Evolutionary conservation across 2,113 vertebrate genomes (phyloP).

Genomic region (Heterochromis multidens): DNA sequence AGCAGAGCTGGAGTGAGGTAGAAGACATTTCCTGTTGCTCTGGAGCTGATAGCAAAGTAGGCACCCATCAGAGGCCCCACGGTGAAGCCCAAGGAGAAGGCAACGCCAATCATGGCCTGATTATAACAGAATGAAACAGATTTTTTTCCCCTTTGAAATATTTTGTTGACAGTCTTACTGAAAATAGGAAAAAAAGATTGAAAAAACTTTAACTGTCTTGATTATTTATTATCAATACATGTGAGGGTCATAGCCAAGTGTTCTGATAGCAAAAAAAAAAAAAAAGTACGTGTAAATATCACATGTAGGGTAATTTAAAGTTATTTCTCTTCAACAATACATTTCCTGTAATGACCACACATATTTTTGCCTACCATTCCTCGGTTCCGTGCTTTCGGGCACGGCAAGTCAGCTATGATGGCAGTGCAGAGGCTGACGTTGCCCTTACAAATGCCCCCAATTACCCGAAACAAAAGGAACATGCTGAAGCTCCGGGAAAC

Average conservation of each 20-base stretch:
- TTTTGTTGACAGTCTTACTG: not conserved
- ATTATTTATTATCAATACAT: not conserved
- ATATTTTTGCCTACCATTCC: slow-evolving; percentile 85
- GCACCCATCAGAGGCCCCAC: slow-evolving; percentile 92
- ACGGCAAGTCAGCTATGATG: slow-evolving; percentile 86
- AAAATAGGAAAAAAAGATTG: not conserved
- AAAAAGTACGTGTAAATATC: not conserved
- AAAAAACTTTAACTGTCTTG: not conserved
- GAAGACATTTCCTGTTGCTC: slow-evolving; percentile 72
- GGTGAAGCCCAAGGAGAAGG: slow-evolving; percentile 95
- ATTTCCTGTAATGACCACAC: not conserved
- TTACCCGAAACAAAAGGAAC: slow-evolving; percentile 89
- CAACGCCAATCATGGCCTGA: slow-evolving; percentile 92
- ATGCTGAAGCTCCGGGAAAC: slow-evolving; percentile 84
- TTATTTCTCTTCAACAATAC: not conserved
- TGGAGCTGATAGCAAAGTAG: slow-evolving; percentile 77
- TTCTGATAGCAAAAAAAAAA: not conserved
- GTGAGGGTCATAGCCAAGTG: not conserved
- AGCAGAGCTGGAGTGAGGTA: slow-evolving; percentile 81
- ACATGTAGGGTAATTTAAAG: not conserved
- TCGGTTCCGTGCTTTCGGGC: slow-evolving; percentile 82
- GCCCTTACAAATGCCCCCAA: slow-evolving; percentile 92
- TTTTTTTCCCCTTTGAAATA: not conserved
- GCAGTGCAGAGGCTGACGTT: slow-evolving; percentile 94
- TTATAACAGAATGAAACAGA: not conserved